Evolutionary conservation across 2,797 vertebrate species (phyloP), one percentile per base, ranked within the genome.

Genomic region (Euphonia xanthogaster): DNA sequence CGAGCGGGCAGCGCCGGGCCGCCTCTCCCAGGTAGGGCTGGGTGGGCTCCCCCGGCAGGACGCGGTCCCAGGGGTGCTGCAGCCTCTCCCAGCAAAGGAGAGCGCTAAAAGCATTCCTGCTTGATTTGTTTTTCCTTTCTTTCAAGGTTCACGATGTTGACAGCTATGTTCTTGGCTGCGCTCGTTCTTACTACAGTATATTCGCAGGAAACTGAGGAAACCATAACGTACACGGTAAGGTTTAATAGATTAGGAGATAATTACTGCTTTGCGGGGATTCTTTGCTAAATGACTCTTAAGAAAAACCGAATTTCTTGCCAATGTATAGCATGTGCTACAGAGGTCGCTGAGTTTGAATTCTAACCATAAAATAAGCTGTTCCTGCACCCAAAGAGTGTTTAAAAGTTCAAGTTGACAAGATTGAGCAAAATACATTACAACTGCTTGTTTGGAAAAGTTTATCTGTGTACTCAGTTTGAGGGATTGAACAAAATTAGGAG

Each of bases 211-310:
- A 97, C 97, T 3, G 99, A 99, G 82, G 99, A 99, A 97, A 99
- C 99, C 76, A 98, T 99, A 97, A 99, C 98, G 7, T 99, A 99
- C 96, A 99, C 99, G 96, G 99, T 99, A 98, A 99, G 99, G 96
- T 90, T 47, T 79, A 62, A 93, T 72, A 75, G 94, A 90, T 91
- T 87, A 58, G 23, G 77, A 83, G 92, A 75, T 94, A 93, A 94
- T 67, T 87, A 33, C 40, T 39, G 55, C 87, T 97, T 92, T 77
- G 93, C 42, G 12, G 73, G 75, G 86, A 82, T 95, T 97, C 90
- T 90, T 70, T 90, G 77, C 85, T 93, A 91, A 90, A 61, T 88
- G 66, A 83, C 53, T 57, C 68, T 83, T 33, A 50, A 70, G 63
- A 47, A 87, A 96, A 88, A 70, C 10, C 48, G 20, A 68, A 17